Evolutionary conservation across 2,888 invertebrate species (phyloP), one percentile per base, ranked within the genome.

Genomic region (Clistopyga incitator): DNA sequence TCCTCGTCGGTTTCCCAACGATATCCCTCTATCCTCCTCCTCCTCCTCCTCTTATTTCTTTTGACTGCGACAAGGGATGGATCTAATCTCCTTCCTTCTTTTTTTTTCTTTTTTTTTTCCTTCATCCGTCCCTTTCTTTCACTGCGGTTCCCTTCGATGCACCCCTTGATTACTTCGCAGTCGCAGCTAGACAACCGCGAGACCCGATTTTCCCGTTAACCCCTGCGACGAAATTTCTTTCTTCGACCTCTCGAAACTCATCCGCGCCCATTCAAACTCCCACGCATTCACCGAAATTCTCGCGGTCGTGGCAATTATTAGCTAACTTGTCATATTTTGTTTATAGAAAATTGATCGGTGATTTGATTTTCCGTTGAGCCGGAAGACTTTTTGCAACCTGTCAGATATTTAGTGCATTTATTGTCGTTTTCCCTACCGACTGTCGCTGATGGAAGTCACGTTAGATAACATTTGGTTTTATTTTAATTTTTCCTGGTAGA

Each of bases 41-140:
- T 18, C 20, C n/a, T n/a, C n/a, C n/a, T 34, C 47, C 42, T 1
- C 38, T 61, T 85, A 86, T 86, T 87, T 87, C 82, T 84, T 83
- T 84, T 81, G 79, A 61, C 59, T 87, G 82, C 84, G 84, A 59
- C 67, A 72, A 82, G 72, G 78, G 54, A 45, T 64, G n/a, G 64
- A 4, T 65, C 42, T 42, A 42, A 38, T 65, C 70, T 61, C 56
- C 56, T 18, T 18, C 34, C 6, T 34, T 61, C 74, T 68, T 81
- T 79, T 77, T 25, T 52, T 15, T 77, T 34, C 77, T 78, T 79
- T n/a, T n/a, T n/a, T n/a, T n/a, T n/a, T n/a, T n/a, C n/a, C n/a
- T n/a, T 59, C 64, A 56, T 78, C 13, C 61, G 20, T 64, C 29
- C 59, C 23, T 20, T 59, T 71, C 50, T 68, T 47, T 76, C 56